Evolutionary conservation across 2,888 invertebrate genomes (phyloP).

Genomic region (Antheraea yamamai): DNA sequence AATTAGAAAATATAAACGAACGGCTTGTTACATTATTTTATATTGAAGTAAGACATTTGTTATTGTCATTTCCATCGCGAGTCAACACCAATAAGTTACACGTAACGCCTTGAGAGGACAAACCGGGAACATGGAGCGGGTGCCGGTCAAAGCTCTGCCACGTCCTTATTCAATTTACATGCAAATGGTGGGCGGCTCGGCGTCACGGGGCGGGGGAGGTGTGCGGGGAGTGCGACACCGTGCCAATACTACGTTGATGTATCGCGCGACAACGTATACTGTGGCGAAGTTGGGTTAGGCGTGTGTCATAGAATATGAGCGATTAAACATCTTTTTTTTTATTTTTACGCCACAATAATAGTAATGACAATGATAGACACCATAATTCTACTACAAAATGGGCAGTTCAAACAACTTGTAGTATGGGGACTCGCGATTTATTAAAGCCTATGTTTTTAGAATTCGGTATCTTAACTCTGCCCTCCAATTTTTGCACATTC

Average conservation of each 20-base stretch:
- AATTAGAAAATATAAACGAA: not conserved
- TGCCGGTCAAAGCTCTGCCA: conserved; percentile 56
- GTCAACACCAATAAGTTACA: conserved; percentile 42
- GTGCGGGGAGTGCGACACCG: conserved; percentile 44
- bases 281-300: conserved; percentile 37
- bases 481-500: no score
- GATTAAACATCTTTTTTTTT: not conserved
- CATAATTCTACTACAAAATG: no score
- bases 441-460: no score
- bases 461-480: no score
- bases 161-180: conserved; percentile 82
- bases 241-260: conserved; percentile 78
- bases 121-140: conserved; percentile 26
- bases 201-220: conserved; percentile 35
- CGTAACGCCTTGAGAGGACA: conserved; percentile 50
- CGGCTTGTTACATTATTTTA: not conserved
- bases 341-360: no score
- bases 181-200: conserved; percentile 60
- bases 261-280: conserved; percentile 75
- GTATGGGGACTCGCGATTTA: no score
- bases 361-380: no score
- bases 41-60: not conserved
- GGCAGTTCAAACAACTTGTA: no score
- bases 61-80: conserved; percentile 1
- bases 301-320: conserved; percentile 24